Evolutionary conservation across 2,797 vertebrate species (phyloP).

Genomic region (Alauda arvensis): DNA sequence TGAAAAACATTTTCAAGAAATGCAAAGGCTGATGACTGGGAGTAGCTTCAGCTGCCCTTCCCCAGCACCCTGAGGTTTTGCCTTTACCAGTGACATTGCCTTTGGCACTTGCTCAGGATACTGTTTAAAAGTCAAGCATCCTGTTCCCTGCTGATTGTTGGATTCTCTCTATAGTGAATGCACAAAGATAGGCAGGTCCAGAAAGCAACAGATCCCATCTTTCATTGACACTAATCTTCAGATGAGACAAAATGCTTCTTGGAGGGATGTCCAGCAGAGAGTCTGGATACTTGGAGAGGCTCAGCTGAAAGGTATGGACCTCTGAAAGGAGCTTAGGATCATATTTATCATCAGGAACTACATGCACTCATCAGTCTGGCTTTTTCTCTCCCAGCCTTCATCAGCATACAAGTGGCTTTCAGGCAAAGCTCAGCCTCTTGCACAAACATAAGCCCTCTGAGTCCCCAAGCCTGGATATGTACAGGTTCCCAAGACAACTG

Average conservation of each 20-base stretch:
- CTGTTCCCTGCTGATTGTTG: not conserved
- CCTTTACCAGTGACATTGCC: not conserved
- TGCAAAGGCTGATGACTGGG: not conserved
- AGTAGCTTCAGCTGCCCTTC: not conserved
- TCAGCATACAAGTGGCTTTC: not conserved
- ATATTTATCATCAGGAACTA: not conserved
- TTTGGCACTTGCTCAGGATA: not conserved
- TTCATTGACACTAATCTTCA: not conserved
- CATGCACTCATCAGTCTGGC: not conserved
- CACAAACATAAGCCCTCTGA: not conserved
- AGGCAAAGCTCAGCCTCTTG: not conserved
- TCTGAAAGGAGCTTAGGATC: not conserved
- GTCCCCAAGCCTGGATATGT: not conserved
- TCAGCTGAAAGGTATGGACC: not conserved
- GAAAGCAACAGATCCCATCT: not conserved
- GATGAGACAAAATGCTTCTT: not conserved
- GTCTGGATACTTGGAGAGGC: not conserved
- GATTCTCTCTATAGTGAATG: not conserved
- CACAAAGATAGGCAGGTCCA: not conserved
- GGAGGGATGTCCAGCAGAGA: not conserved
- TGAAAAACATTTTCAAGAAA: not conserved
- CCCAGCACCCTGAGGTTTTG: not conserved
- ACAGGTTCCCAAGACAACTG: not conserved
- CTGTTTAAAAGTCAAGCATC: not conserved
- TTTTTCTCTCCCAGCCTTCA: not conserved